These are phyloP conservation scores for Larimichthys crocea DNA, from an alignment of 2,113 vertebrate species.

Conservation along the genomic window DNA sequence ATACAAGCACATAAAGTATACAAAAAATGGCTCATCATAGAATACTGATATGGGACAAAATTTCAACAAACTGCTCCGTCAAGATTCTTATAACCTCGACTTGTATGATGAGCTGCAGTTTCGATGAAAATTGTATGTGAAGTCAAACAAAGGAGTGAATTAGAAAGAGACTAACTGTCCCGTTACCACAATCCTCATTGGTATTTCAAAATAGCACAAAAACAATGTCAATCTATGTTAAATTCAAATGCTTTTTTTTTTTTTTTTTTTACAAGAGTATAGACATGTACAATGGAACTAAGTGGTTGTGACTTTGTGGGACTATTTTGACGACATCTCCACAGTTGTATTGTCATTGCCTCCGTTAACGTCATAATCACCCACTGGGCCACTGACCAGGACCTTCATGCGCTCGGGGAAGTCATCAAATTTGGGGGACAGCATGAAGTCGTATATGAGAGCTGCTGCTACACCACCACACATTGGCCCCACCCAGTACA, in stretches of 20 bases:
- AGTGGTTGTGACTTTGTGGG: not conserved
- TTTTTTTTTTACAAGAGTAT: constrained; percentile 68
- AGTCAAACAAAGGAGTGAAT: constrained; percentile 50
- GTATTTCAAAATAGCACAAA: constrained; percentile 50
- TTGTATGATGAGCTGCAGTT: constrained; percentile 33
- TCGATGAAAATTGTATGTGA: constrained; percentile 15
- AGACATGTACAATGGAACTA: constrained; percentile 54
- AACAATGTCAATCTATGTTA: constrained; percentile 35
- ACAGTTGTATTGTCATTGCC: constrained; percentile 73
- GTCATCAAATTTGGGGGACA: constrained; percentile 89
- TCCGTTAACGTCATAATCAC: constrained; percentile 86
- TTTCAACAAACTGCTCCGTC: constrained; percentile 33
- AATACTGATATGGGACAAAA: constrained; percentile 76
- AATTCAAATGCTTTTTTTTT: constrained; percentile 48
- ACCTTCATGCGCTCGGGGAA: constrained; percentile 92
- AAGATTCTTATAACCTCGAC: constrained; percentile 25
- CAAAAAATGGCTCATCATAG: constrained; percentile 70
- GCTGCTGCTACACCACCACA: constrained; percentile 83
- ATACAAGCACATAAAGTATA: constrained; percentile 67
- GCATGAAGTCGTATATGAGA: constrained; percentile 94
- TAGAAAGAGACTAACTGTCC: constrained; percentile 45
- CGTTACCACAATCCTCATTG: constrained; percentile 48
- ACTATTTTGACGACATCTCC: constrained; percentile 84
- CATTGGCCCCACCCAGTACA: constrained; percentile 89
- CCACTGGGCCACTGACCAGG: constrained; percentile 91